Evolutionary conservation across 2,888 invertebrate genomes (phyloP).

Genomic region (Punctoribates punctum): DNA sequence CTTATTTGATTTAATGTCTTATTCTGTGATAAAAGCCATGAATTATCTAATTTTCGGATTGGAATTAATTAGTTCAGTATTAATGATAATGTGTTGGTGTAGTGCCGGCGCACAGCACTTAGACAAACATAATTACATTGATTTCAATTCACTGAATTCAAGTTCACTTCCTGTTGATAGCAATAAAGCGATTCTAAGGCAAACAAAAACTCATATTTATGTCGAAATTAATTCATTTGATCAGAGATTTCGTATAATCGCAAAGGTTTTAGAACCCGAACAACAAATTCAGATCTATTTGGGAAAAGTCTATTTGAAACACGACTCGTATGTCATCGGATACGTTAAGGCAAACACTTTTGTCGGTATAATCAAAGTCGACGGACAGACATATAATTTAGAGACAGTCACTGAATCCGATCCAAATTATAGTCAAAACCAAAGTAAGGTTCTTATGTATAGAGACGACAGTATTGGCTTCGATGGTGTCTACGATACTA

Average conservation of each 20-base stretch:
- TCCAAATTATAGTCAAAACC: neutral
- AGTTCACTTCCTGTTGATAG: conserved; percentile 11
- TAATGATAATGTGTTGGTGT: neutral
- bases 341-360: neutral
- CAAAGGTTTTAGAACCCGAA: neutral
- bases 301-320: conserved; percentile 8
- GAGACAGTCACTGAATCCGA: neutral
- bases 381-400: conserved; percentile 3
- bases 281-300: neutral
- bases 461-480: neutral
- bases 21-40: neutral
- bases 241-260: conserved; percentile 11
- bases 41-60: neutral
- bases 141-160: conserved; percentile 8
- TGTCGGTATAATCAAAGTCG: conserved; percentile 3
- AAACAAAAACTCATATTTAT: neutral
- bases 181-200: neutral
- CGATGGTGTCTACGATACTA: neutral
- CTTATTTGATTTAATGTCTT: neutral
- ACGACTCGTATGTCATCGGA: conserved; percentile 10
- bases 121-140: neutral
- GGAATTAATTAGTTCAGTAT: neutral
- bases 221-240: neutral
- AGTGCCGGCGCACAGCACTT: neutral
- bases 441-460: neutral